A percentile compares a stretch with the other conserved stretches of the same genome.
These are phyloP conservation scores for Calameuta pallipes DNA, from an alignment of 2,888 invertebrate genomes.

Conservation along the genomic window DNA sequence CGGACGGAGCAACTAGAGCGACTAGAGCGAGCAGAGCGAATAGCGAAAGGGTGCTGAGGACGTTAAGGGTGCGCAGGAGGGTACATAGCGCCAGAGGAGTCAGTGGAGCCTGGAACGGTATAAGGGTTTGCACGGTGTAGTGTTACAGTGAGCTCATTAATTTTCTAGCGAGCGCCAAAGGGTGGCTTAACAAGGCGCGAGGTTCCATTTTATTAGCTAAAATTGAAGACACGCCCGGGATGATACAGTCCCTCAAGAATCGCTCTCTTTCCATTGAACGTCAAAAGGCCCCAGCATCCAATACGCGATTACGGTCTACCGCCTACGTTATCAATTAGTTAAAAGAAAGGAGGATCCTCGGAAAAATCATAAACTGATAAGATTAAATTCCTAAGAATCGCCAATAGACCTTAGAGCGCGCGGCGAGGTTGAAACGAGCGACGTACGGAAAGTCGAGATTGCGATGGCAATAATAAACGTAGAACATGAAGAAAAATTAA, in stretches of 20 bases:
- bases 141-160: conserved; percentile 64
- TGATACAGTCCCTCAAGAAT: no score
- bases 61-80: not conserved
- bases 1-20: conserved; percentile 22
- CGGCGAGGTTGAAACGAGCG: not conserved
- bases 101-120: conserved; percentile 38
- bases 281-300: no score
- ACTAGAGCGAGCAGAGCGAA: conserved; percentile 29
- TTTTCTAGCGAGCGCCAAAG: conserved; percentile 60
- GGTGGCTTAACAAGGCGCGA: conserved; percentile 60
- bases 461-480: not conserved
- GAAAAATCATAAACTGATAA: no score
- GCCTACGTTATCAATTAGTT: no score
- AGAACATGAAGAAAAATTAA: not conserved
- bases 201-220: conserved; percentile 59
- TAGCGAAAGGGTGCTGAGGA: no score
- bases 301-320: no score
- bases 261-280: no score
- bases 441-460: not conserved
- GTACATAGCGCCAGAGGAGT: not conserved
- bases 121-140: conserved; percentile 60
- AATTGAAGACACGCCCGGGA: conserved; percentile 44
- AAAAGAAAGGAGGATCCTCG: no score
- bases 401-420: no score
- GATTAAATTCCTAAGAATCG: no score